Base-by-base conservation (phyloP, 1,140 invertebrate species). In the Pseudachorutes palmiensis region DNA sequence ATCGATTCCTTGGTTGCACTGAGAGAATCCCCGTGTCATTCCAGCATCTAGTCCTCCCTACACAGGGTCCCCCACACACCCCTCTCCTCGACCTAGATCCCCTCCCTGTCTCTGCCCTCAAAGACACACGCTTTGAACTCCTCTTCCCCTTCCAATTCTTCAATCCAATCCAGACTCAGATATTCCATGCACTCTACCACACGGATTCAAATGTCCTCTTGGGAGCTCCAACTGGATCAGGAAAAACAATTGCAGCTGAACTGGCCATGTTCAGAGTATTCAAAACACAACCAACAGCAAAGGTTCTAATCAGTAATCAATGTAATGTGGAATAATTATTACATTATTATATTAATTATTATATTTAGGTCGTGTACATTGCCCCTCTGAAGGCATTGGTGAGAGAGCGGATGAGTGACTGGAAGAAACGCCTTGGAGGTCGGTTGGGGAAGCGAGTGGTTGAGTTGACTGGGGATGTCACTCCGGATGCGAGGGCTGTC, bases 111-210 rank as follows among this genome's bases (percentile, higher is more conserved):
- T 86, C 84, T 62, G 90, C 87, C 0, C 79, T 99, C 22, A 86
- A 91, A 64, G 87, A 97, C 75, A 76, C 82, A 0, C 74, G 81
- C 2, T 91, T 88, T 74, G 87, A 98, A 78, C 81, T 82, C 33
- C 78, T 99, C 1, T 99, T 97, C 80, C 29, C 48, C 28, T 99
- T 98, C 78, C 85, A 86, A 0, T 94, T 97, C 78, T 99, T 99
- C 79, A 99, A 99, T 82, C 94, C 97, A 1, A 94, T 99, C 75
- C 97, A 99, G 80, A 98, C 96, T 2, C 97, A 99, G 81, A 90
- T 98, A 49, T 99, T 99, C 78, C 93, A 98, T 78, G 90, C 90
- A 69, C 80, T 98, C 0, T 99, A 97, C 79, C 88, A 98, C 77
- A 95, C 92, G 0, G 93, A 99, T 76, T 85, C 87, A 70, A 99